Evolutionary conservation across 2,888 invertebrate genomes (phyloP).

Genomic region (Tiliacea citrago): DNA sequence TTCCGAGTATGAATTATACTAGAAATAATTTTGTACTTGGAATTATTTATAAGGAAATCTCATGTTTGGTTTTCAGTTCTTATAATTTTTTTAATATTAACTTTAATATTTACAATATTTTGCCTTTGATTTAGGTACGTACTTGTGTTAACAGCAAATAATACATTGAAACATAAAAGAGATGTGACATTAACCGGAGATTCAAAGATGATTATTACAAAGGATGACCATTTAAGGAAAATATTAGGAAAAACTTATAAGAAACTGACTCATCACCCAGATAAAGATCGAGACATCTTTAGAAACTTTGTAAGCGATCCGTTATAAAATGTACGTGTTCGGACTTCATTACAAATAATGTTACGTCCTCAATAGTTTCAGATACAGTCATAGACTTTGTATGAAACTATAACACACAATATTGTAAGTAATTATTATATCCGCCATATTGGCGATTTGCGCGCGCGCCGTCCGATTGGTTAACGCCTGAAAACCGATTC

Average conservation of each 20-base stretch:
- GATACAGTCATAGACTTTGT: constrained; percentile 59
- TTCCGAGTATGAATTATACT: constrained; percentile 27
- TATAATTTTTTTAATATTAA: neutral
- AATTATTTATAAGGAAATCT: constrained; percentile 21
- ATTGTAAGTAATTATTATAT: constrained; percentile 69
- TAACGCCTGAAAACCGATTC: constrained; percentile 77
- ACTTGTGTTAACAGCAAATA: neutral
- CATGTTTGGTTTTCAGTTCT: neutral
- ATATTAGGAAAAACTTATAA: constrained; percentile 31
- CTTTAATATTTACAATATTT: neutral
- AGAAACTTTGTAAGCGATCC: constrained; percentile 51
- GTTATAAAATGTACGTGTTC: constrained; percentile 62
- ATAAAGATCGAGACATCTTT: constrained; percentile 47
- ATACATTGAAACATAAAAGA: neutral
- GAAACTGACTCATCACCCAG: constrained; percentile 45
- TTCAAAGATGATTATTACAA: constrained; percentile 26
- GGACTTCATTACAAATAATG: constrained; percentile 57
- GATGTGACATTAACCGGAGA: constrained; percentile 4
- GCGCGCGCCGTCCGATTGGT: constrained; percentile 77
- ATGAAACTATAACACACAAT: constrained; percentile 61
- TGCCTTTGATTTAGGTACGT: neutral
- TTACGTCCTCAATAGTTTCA: constrained; percentile 60
- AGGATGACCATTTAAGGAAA: constrained; percentile 43
- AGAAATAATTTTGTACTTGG: constrained; percentile 26
- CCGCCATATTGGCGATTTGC: constrained; percentile 79